Percentiles rank a stretch among this genome's conserved stretches.
Conservation (phyloP, 2,888 invertebrate genomes). For the Tiphia femorata region DNA sequence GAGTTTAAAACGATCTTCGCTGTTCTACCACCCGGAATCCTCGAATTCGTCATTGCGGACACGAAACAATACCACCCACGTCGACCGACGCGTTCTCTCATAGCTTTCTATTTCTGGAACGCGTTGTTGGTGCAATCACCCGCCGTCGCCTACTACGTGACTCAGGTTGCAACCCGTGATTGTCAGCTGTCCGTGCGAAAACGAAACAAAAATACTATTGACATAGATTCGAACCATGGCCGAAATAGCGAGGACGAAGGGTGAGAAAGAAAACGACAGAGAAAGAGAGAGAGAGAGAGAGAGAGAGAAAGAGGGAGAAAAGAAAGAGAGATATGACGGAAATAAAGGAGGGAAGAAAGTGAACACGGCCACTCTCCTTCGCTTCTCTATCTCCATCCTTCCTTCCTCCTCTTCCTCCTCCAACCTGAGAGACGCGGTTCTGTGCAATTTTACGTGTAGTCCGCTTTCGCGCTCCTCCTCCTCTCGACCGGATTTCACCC, state of each 20-base stretch:
- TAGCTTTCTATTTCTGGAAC: constrained; percentile 8
- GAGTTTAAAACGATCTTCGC: too few species aligned
- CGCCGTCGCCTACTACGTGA: constrained; percentile 19
- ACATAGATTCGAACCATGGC: constrained; percentile 53
- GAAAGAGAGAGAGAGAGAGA: constrained; percentile 11
- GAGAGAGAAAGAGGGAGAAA: constrained; percentile 5
- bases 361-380: too few species aligned
- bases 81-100: not conserved
- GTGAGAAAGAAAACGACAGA: constrained; percentile 21
- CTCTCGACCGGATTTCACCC: too few species aligned
- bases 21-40: not conserved
- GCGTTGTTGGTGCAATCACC: constrained; percentile 21
- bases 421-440: too few species aligned
- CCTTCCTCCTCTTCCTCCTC: too few species aligned
- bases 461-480: too few species aligned
- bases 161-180: constrained; percentile 41
- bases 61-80: constrained; percentile 4
- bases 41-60: not conserved
- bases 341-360: not conserved
- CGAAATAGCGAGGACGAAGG: constrained; percentile 45
- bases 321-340: not conserved
- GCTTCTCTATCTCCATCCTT: too few species aligned
- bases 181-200: constrained; percentile 60
- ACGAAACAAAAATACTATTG: constrained; percentile 60
- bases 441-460: too few species aligned